Base-by-base conservation (phyloP, 2,797 vertebrate genomes). In the Acanthurus lineatus region DNA sequence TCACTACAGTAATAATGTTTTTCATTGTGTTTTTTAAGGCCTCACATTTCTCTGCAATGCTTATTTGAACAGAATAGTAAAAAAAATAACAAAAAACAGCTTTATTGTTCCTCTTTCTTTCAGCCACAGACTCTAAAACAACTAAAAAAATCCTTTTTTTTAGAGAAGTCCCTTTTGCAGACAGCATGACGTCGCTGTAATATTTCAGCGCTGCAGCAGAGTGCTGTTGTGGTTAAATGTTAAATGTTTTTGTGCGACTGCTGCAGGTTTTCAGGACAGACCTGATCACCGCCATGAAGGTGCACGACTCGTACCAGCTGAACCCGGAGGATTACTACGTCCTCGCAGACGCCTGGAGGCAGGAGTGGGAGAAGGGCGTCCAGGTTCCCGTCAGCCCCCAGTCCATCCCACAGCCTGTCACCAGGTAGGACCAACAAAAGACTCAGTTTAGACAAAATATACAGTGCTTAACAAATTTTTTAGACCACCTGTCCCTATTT, bases 281-380 rank as follows among this genome's bases (percentile, higher is more conserved):
- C 94, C 93, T 99, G 86, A 99, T 99, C 94, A 99, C 98, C 3
- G 98, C 98, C 82, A 99, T 99, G 98, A 99, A 99, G 92, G 89
- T 99, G 69, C 97, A 97, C n/a, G 98, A 99, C 94, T 97, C 97
- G 19, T 91, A 95, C 92, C 97, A 97, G 94, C 96, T 99, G 90
- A 98, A 96, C 93, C 93, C 97, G 0, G 98, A 99, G 69, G 97
- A 99, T 57, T 99, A 96, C 94, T 99, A 97, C 61, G 91, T 99
- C 79, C 91, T 99, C 71, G 97, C 96, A 1, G 98, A 99, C 87
- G 95, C 96, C 19, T 99, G 98, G 98, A 96, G 97, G 81, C 98
- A 99, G 95, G 98, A 99, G 83, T 99, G 98, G 98, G 98, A 99
- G 91, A 99, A 98, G 82, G 98, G 98, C 1, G 98, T 99, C 76